A percentile compares a stretch with the other conserved stretches of the same genome.
These are phyloP conservation scores for Kradibia gibbosae DNA, from an alignment of 1,140 invertebrate species.

Conservation along the genomic window DNA sequence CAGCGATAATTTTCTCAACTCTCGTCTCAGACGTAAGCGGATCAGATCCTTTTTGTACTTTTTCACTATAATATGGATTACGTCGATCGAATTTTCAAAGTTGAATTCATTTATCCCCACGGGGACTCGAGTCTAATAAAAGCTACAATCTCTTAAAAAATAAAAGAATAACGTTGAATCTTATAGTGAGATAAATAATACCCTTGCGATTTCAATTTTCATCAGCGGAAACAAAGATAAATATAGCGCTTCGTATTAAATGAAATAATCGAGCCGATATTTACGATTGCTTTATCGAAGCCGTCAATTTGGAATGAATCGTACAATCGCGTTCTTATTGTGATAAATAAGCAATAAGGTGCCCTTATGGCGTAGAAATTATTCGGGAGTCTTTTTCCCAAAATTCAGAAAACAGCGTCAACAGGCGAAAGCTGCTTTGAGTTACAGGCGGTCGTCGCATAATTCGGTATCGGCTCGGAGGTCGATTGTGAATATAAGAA, in stretches of 20 bases:
- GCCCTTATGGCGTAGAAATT: not conserved
- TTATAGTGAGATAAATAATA: conserved; percentile 28
- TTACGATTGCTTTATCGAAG: not conserved
- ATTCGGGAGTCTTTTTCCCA: not conserved
- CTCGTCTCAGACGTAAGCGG: conserved; percentile 34
- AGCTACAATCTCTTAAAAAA: conserved; percentile 46
- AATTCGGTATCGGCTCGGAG: no score
- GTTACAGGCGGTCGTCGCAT: not conserved
- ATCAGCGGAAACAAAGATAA: not conserved
- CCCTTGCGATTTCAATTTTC: not conserved
- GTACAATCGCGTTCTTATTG: no score
- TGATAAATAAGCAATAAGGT: not conserved
- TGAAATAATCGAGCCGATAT: not conserved
- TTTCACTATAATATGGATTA: conserved; percentile 47
- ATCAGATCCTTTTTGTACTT: conserved; percentile 42
- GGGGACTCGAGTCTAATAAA: conserved; percentile 51
- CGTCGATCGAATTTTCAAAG: conserved; percentile 49
- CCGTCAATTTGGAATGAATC: not conserved
- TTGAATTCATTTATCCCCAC: conserved; percentile 41
- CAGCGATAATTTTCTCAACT: conserved; percentile 37
- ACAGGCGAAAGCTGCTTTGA: not conserved
- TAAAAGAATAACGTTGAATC: conserved; percentile 35
- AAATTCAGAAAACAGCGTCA: not conserved
- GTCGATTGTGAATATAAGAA: not conserved
- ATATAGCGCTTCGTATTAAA: not conserved